phyloP scores from a whole-genome alignment of 2,888 invertebrate species.

The Lamproptera curius region DNA sequence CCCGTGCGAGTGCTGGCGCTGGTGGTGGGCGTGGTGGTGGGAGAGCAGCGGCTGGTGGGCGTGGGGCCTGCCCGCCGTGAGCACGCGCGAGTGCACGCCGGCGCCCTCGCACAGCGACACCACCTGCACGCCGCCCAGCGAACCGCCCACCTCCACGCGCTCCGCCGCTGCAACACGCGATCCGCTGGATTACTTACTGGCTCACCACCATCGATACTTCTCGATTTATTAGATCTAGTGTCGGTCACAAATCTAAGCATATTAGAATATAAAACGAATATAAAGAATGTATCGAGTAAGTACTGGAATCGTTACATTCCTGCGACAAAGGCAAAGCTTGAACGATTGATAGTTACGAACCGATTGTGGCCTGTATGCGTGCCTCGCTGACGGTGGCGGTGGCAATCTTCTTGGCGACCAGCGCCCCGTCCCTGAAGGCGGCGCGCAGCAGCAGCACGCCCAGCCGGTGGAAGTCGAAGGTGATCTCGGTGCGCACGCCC shows the following conservation, averaged over 20 bases:
- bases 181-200: too few species aligned
- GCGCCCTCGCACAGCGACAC: constrained; percentile 87
- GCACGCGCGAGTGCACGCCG: constrained; percentile 89
- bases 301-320: too few species aligned
- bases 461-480: constrained; percentile 95
- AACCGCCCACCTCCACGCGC: constrained; percentile 85
- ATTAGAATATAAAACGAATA: too few species aligned
- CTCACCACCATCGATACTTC: too few species aligned
- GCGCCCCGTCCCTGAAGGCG: constrained; percentile 82
- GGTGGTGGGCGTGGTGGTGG: constrained; percentile 36
- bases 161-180: constrained; percentile 54
- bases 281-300: too few species aligned
- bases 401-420: constrained; percentile 92
- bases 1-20: constrained; percentile 27
- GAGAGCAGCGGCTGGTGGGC: constrained; percentile 80
- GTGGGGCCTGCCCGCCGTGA: constrained; percentile 89
- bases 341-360: too few species aligned
- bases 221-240: too few species aligned
- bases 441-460: constrained; percentile 92
- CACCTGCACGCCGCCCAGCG: constrained; percentile 94
- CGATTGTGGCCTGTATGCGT: constrained; percentile 90
- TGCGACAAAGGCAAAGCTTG: too few species aligned
- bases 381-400: constrained; percentile 96
- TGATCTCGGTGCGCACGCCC: constrained; percentile 84
- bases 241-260: too few species aligned